A percentile compares a stretch with the other conserved stretches of the same genome.
Conservation (phyloP, 2,797 vertebrate genomes). For the Meda fulgida region DNA sequence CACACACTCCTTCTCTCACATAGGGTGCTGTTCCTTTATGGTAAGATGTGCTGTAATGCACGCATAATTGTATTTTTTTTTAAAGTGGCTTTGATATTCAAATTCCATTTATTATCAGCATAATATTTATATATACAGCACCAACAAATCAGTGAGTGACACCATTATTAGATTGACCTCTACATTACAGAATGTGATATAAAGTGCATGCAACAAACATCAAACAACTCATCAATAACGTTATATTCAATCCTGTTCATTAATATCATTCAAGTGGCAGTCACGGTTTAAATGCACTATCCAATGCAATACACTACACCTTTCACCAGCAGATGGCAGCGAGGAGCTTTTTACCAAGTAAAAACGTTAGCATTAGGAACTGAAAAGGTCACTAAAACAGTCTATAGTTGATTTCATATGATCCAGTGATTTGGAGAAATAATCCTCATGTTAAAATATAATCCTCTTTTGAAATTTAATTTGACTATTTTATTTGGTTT, state of each 20-base stretch:
- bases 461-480: neutral
- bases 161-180: neutral
- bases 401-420: neutral
- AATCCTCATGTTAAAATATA: neutral
- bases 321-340: constrained; percentile 57
- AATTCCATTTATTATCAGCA: constrained; percentile 19
- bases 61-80: constrained; percentile 4
- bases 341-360: constrained; percentile 41
- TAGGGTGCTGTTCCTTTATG: neutral
- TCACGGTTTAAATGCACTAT: neutral
- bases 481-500: neutral
- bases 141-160: constrained; percentile 18
- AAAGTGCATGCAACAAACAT: neutral
- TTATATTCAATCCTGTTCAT: neutral
- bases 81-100: neutral
- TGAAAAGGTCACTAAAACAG: neutral
- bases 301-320: neutral
- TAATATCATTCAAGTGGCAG: neutral
- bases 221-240: constrained; percentile 9
- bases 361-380: neutral
- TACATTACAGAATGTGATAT: neutral
- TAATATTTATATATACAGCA: constrained; percentile 21
- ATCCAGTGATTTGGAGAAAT: neutral
- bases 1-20: neutral
- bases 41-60: constrained; percentile 16